A percentile compares a stretch with the other conserved stretches of the same genome.
Evolutionary conservation across 2,888 invertebrate species (phyloP).

Genomic region (Agriopis aurantiaria): DNA sequence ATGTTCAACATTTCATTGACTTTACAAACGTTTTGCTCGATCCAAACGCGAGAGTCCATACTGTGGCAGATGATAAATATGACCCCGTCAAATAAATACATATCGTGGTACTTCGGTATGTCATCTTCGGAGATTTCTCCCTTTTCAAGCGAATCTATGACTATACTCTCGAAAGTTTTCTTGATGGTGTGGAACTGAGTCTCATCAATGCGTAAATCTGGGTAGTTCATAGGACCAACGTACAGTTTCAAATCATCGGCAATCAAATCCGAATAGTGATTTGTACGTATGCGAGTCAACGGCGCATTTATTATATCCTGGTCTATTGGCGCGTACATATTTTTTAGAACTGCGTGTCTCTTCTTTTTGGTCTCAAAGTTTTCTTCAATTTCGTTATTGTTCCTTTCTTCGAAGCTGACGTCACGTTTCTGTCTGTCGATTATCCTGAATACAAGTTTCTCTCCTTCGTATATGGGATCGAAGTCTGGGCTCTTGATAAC

Average conservation of each 20-base stretch:
- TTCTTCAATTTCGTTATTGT: constrained; percentile 51
- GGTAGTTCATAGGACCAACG: constrained; percentile 74
- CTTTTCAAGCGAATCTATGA: constrained; percentile 56
- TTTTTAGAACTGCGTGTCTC: constrained; percentile 59
- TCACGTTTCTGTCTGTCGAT: constrained; percentile 77
- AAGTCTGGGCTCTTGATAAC: constrained; percentile 72
- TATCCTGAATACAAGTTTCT: constrained; percentile 67
- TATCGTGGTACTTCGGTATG: constrained; percentile 72
- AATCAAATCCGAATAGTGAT: constrained; percentile 74
- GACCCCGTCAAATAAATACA: constrained; percentile 78
- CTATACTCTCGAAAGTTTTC: constrained; percentile 64
- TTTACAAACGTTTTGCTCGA: constrained; percentile 58
- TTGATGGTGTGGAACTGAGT: constrained; percentile 66
- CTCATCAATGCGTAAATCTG: constrained; percentile 74
- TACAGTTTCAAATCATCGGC: constrained; percentile 77
- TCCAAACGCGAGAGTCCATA: constrained; percentile 65
- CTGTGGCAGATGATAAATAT: constrained; percentile 76
- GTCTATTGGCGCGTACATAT: constrained; percentile 69
- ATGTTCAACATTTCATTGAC: constrained; percentile 61
- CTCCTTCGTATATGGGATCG: constrained; percentile 67
- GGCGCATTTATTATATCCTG: constrained; percentile 65
- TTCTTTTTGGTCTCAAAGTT: constrained; percentile 52
- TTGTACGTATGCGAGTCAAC: constrained; percentile 67
- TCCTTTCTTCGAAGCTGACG: constrained; percentile 62
- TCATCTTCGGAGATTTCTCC: constrained; percentile 50